These are phyloP conservation scores for Cyclura pinguis DNA, from an alignment of 2,797 vertebrate genomes.

Conservation along the genomic window DNA sequence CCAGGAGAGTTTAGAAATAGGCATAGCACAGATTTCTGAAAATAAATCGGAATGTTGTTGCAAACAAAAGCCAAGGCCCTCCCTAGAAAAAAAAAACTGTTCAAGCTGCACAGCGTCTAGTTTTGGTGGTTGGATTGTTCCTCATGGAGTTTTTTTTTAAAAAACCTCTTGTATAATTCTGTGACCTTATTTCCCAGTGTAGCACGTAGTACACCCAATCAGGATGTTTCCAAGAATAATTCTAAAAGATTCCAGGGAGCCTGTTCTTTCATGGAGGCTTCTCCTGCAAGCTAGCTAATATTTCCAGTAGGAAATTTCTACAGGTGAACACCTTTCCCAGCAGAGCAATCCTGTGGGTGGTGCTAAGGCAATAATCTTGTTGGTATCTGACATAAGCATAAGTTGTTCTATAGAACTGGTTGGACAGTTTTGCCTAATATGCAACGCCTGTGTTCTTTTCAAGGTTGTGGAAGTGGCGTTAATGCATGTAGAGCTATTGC, in stretches of 20 bases:
- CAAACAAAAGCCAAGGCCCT: not conserved
- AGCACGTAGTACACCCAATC: not conserved
- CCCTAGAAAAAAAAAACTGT: not conserved
- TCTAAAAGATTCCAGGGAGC: not conserved
- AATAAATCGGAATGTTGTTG: slow-evolving; percentile 4
- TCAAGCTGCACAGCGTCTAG: not conserved
- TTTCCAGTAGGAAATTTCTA: not conserved
- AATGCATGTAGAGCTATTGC: too few relatives aligned
- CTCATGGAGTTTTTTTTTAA: not conserved
- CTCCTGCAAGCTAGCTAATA: not conserved
- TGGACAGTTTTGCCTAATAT: too few relatives aligned
- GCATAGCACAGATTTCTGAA: slow-evolving; percentile 10
- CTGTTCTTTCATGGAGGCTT: not conserved
- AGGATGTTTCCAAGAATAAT: not conserved
- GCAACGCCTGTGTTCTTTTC: too few relatives aligned
- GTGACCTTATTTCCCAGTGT: not conserved
- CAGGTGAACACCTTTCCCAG: not conserved
- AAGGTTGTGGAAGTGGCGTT: too few relatives aligned
- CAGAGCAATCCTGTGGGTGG: too few relatives aligned
- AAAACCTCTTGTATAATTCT: not conserved
- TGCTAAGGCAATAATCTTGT: not conserved
- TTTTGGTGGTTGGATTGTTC: not conserved
- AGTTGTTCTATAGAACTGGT: too few relatives aligned
- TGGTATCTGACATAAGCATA: too few relatives aligned
- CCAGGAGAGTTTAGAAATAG: slow-evolving; percentile 8